A percentile compares a stretch with the other conserved stretches of the same genome.
phyloP scores from a whole-genome alignment of 2,888 invertebrate genomes.

The Keiferia lycopersicella region DNA sequence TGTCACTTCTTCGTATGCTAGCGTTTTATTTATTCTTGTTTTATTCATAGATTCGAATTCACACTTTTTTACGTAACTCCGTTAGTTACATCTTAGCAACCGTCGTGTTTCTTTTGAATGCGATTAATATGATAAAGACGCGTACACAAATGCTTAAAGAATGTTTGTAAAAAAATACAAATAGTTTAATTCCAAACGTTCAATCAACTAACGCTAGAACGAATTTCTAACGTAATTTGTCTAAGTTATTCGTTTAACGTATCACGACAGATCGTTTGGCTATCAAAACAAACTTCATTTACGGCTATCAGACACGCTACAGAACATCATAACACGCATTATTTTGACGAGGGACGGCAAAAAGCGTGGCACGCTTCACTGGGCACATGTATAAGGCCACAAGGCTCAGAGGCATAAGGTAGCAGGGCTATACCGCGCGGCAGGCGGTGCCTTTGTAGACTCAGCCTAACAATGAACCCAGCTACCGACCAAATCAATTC shows the following conservation, averaged over 20 bases:
- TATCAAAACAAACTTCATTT: slow-evolving; percentile 51
- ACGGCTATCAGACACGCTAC: slow-evolving; percentile 49
- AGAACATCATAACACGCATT: slow-evolving; percentile 58
- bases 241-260: slow-evolving; percentile 28
- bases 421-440: slow-evolving; percentile 35
- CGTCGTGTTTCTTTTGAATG: neutral
- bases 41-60: slow-evolving; percentile 3
- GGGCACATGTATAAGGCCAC: slow-evolving; percentile 37
- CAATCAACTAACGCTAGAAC: slow-evolving; percentile 21
- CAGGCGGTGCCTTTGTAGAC: slow-evolving; percentile 62
- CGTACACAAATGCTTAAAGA: neutral
- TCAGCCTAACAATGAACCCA: slow-evolving; percentile 48
- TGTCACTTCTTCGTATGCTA: neutral
- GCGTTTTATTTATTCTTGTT: neutral
- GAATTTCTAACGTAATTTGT: slow-evolving; percentile 23
- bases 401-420: slow-evolving; percentile 9
- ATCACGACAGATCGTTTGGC: slow-evolving; percentile 35
- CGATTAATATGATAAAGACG: neutral
- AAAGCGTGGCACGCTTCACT: slow-evolving; percentile 52
- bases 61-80: neutral
- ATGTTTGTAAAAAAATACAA: neutral
- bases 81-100: neutral
- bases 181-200: neutral
- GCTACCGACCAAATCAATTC: slow-evolving; percentile 59
- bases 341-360: slow-evolving; percentile 58